Base-by-base conservation (phyloP, 2,797 vertebrate genomes). In the Propithecus deckenii region DNA sequence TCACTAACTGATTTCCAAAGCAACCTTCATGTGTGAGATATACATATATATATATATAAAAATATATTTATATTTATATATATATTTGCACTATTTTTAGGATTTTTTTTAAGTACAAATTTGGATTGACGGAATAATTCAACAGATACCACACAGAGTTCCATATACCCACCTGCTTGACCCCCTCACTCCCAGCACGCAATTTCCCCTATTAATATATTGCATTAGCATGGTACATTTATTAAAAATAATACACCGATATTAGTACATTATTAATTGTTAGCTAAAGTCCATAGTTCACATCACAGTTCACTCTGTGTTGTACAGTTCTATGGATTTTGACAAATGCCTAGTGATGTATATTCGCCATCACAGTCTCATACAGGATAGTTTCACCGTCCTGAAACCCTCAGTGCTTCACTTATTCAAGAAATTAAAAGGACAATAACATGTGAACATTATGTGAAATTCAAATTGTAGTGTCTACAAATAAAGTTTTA, bases 381-480 rank as follows among this genome's bases (percentile, higher is more conserved):
- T 43, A 78, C 41, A 72, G 86, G 74, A 69, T 38, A 86, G 32
- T 22, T 81, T 48, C 41, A 41, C 46, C 11, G 63, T 55, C n/a
- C 1, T 71, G 41, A 74, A 86, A 55, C 71, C 41, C 12, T 38
- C 14, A 25, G 35, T 75, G 23, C 10, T 59, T 78, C 59, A 76
- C 4, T 79, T 84, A 67, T 30, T 91, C 88, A 96, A 84, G 81
- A 95, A 94, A 74, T 59, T 18, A 67, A 87, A 84, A 86, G 15
- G 18, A 57, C 38, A 28, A 9, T 43, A 69, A 12, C 52, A 52
- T 22, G 8, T 76, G 48, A 61, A 65, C n/a, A 83, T 8, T 48
- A 32, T 17, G 4, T 72, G 71, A 74, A 86, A 87, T 74, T 91
- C 72, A 32, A 75, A 38, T 69, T 13, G 14, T 4, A 48, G 35